Evolutionary conservation across 2,888 invertebrate species (phyloP), one percentile per base, ranked within the genome.

Genomic region (Eupithecia inturbata): DNA sequence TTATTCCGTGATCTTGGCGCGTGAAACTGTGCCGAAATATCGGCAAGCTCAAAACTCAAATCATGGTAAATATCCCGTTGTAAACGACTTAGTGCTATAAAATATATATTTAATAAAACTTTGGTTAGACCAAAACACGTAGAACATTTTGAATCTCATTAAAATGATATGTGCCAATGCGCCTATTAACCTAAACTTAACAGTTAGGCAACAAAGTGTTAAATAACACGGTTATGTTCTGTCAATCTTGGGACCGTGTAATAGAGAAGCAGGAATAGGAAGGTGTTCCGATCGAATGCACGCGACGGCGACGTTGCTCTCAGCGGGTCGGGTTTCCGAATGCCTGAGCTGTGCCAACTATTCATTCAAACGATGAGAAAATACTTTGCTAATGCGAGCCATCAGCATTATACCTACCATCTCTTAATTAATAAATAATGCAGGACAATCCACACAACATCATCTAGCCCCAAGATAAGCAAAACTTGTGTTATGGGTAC

Each of bases 261-360:
- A 93, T 87, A 86, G 92, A 93, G 91, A 92, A 91, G 90, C 89
- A 92, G 92, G 92, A 92, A 92, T 92, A 90, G 88, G 90, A 90
- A 90, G 89, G 86, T 77, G 88, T 86, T 89, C 87, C 89, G 92
- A 82, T 88, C 84, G 84, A 87, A 78, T 91, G 91, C 89, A 82
- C 82, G 89, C 88, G 89, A 85, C 86, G 84, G 89, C 88, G 89
- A 85, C 86, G 84, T 79, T 81, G 85, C 91, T 94, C 94, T 92
- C 93, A 94, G 92, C 85, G 84, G 90, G 88, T 94, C 87, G 83
- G 79, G 85, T 94, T 93, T 91, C 92, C 72, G 77, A 80, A 79
- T 80, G 75, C 73, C 78, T 76, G 68, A 45, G 76, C 77, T 76
- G 68, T 63, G 76, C 73, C 68, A 76, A 76, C 76, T 75, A 73